These are phyloP conservation scores for Aphaenogaster ashmeadi DNA, from an alignment of 1,140 invertebrate species.

Conservation along the genomic window DNA sequence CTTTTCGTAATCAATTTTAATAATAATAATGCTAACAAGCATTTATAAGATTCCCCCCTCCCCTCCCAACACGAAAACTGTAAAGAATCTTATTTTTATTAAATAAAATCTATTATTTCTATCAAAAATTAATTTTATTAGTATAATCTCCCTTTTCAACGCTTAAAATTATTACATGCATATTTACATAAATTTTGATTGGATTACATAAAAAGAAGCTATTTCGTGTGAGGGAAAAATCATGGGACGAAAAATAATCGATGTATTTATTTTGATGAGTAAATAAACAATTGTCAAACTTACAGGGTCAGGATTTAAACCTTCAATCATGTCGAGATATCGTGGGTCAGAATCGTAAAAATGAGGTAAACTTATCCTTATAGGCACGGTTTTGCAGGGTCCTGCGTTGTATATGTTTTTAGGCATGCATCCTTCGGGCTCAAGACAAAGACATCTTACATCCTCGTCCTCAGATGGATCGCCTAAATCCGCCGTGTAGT, in stretches of 20 bases:
- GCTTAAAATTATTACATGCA: not conserved
- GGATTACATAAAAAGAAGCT: not conserved
- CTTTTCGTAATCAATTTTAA: no score
- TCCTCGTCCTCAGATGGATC: conserved; percentile 12
- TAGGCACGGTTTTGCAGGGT: not conserved
- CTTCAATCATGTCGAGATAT: conserved; percentile 36
- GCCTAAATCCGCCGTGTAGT: conserved; percentile 11
- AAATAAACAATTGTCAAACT: not conserved
- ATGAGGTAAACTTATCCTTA: conserved; percentile 53
- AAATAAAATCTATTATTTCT: not conserved
- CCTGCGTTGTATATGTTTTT: conserved; percentile 30
- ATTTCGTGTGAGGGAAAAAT: not conserved
- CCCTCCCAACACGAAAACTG: no score
- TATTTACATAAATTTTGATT: not conserved
- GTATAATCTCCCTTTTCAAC: not conserved
- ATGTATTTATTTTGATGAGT: not conserved
- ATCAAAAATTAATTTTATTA: conserved; percentile 1
- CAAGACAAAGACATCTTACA: conserved; percentile 20
- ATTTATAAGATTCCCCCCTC: no score
- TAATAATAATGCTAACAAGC: no score
- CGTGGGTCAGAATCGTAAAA: conserved; percentile 15
- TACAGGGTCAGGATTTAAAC: conserved; percentile 27
- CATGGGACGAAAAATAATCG: not conserved
- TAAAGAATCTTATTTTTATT: no score
- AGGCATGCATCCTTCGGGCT: conserved; percentile 42